Base-by-base conservation (phyloP, 2,888 invertebrate genomes). In the Hyposoter didymator region DNA sequence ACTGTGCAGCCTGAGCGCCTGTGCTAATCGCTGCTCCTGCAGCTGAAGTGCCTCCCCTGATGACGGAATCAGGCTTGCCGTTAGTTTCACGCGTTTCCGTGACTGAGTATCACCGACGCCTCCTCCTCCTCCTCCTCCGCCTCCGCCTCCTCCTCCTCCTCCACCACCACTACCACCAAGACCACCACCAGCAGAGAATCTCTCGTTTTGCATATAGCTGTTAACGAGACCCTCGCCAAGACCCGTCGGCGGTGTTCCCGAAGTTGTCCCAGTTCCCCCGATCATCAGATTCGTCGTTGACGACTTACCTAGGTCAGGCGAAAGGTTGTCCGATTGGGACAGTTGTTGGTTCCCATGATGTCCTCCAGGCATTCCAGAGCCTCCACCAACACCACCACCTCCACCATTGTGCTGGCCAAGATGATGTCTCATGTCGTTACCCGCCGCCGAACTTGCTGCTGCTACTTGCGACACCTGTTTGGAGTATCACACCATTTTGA, bases 21-120 rank as follows among this genome's bases (percentile, higher is more conserved):
- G 97, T 91, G 97, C 97, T 91, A 98, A 93, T 90, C 97, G 95
- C 93, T 97, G 97, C 90, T 97, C 97, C 89, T 97, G 97, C 47
- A 96, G 95, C 86, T 94, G 91, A 78, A 94, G 90, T 78, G 94
- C 94, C 89, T 94, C 94, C 85, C 93, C 94, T 94, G 90, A 88
- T 86, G 88, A 88, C 81, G 88, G 88, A 88, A 88, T 88, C 86
- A 88, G 88, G 88, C 88, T 88, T 86, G 88, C 88, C 81, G 88
- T 88, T 88, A 88, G 82, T 88, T 88, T 86, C 72, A 88, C 88
- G 70, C 88, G 88, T 87, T 88, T 88, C 74, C 88, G 85, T 75
- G 87, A 81, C 84, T 87, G 87, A 67, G 84, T 78, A 52, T 85
- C 83, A 76, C 86, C 85, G 72, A 85, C 82, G 82, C 81, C 78